These are phyloP conservation scores for Hylaea fasciaria DNA, from an alignment of 2,888 invertebrate species.

Conservation along the genomic window DNA sequence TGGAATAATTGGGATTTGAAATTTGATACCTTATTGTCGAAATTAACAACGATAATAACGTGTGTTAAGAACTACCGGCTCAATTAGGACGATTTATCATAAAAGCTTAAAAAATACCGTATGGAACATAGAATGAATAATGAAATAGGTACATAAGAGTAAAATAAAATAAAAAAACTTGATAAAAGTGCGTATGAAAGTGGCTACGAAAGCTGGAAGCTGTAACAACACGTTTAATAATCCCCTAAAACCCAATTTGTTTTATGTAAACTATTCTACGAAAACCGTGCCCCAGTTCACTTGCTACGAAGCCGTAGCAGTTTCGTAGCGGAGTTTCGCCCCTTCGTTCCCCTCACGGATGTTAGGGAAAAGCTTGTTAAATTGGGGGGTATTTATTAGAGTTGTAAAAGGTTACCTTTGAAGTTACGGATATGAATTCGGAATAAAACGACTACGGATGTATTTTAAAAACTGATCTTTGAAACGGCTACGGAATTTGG, in stretches of 20 bases:
- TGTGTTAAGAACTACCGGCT: too few species aligned
- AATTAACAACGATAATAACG: not conserved
- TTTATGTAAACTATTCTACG: constrained; percentile 4
- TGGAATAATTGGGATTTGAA: constrained; percentile 6
- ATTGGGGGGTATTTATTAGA: constrained; percentile 7
- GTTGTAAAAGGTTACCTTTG: not conserved
- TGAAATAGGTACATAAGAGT: too few species aligned
- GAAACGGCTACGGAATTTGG: too few species aligned
- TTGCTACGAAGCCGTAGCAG: constrained; percentile 28
- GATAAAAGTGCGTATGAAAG: too few species aligned
- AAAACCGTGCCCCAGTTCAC: constrained; percentile 3
- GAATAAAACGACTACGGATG: too few species aligned
- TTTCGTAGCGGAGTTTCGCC: constrained; percentile 15
- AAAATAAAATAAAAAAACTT: too few species aligned
- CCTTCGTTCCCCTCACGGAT: constrained; percentile 15
- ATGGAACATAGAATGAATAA: too few species aligned
- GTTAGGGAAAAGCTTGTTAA: constrained; percentile 10
- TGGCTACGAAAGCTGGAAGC: not conserved
- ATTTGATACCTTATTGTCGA: constrained; percentile 1
- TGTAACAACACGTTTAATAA: not conserved
- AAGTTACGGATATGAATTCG: too few species aligned
- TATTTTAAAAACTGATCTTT: too few species aligned
- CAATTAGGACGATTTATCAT: too few species aligned
- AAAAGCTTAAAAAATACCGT: too few species aligned
- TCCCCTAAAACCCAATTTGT: not conserved